Base-by-base conservation (phyloP, 2,888 invertebrate species). In the Nemoura dubitans region DNA sequence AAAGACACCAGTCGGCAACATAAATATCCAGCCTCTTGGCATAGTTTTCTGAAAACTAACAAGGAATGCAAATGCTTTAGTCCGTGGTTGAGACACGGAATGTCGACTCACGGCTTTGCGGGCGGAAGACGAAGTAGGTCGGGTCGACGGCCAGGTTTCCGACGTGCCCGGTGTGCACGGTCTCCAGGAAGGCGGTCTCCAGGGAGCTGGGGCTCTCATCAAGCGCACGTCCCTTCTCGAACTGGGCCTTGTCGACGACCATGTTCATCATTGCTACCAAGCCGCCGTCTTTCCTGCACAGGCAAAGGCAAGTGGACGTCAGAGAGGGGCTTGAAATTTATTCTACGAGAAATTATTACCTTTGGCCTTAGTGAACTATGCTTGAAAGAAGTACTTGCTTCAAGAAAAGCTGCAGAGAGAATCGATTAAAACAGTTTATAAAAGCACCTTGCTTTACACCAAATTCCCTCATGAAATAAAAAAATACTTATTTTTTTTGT, bases 71-170 rank as follows among this genome's bases (percentile, higher is more conserved):
- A 78, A 0, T 78, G 26, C 6, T 25, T 28, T 10, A 30, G 29
- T 16, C 16, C 28, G 28, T n/a, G n/a, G n/a, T n/a, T n/a, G n/a
- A n/a, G 29, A 81, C 29, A 5, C 0, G 6, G 0, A 81, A 78
- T 1, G 26, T 14, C 42, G 88, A 93, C 95, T 94, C 91, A 97
- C 97, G 92, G 90, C 94, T 89, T 26, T 91, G 93, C 0, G 96
- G 94, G 89, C 95, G 94, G 89, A 97, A 95, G 86, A 95, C 94
- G 87, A 97, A 92, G 90, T 95, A 97, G 87, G 95, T 94, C 0
- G 97, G 97, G 91, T 98, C 97, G 0, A 98, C 95, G 29, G 94
- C 95, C 0, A 98, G 91, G 42, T 95, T 95, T 0, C 97, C 98
- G 7, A 97, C 95, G 89, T 93, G 93, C 5, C 97, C 97, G 0